Conservation (phyloP, 2,113 vertebrate genomes). For the Marmota monax region DNA sequence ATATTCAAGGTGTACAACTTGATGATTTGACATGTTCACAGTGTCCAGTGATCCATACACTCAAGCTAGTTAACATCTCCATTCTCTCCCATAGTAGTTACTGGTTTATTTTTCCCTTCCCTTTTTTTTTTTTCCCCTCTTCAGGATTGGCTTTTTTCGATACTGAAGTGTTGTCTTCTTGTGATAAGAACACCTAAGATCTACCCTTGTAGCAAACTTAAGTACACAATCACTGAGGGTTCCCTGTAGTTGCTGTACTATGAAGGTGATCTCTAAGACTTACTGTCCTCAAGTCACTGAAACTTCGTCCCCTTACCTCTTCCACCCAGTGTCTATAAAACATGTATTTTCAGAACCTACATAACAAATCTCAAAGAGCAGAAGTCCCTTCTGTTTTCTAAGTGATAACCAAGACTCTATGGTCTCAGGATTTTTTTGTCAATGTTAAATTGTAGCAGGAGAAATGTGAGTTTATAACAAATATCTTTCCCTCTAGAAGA, state of each 20-base stretch:
- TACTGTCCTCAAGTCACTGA: neutral
- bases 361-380: neutral
- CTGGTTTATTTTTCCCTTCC: no score
- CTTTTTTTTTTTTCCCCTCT: no score
- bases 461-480: neutral
- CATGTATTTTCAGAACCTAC: neutral
- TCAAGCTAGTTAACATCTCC: neutral
- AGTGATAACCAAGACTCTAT: neutral
- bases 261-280: neutral
- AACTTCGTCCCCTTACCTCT: neutral
- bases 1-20: neutral
- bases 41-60: neutral
- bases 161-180: no score
- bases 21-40: neutral
- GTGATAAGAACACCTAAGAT: neutral
- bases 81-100: neutral
- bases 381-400: neutral
- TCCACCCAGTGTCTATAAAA: neutral
- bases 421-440: neutral
- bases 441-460: neutral
- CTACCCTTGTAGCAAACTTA: neutral
- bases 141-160: no score
- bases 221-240: accelerated
- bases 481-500: neutral
- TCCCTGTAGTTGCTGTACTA: neutral